Conservation (phyloP, 2,888 invertebrate species). For the Drosophila vallismaia region DNA sequence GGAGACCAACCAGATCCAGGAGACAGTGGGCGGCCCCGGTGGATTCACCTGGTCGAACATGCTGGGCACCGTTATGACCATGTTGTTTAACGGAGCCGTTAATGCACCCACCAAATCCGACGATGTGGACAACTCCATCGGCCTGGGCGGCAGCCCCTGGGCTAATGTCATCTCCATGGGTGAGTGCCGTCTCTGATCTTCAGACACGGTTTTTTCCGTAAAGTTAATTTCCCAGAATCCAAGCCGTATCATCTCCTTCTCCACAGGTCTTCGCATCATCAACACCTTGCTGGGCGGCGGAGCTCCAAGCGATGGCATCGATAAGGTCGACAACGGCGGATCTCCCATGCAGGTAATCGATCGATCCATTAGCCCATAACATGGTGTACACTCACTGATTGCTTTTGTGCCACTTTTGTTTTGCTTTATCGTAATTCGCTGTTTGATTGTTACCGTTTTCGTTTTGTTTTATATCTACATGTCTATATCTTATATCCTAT, state of each 20-base stretch:
- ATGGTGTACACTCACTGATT: slow-evolving; percentile 36
- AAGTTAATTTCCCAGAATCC: not conserved
- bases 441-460: slow-evolving; percentile 23
- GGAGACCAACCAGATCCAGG: slow-evolving; percentile 90
- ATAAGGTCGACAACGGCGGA: slow-evolving; percentile 94
- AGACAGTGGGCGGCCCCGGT: slow-evolving; percentile 86
- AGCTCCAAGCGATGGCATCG: slow-evolving; percentile 91
- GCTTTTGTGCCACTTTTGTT: slow-evolving; percentile 72
- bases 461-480: slow-evolving; percentile 21
- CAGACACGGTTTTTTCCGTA: not conserved
- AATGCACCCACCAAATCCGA: slow-evolving; percentile 91
- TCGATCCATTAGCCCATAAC: slow-evolving; percentile 34
- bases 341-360: slow-evolving; percentile 93
- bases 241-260: not conserved
- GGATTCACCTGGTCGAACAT: slow-evolving; percentile 96
- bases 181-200: slow-evolving; percentile 40
- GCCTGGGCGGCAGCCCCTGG: slow-evolving; percentile 92
- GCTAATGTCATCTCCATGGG: slow-evolving; percentile 93
- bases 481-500: slow-evolving; percentile 4
- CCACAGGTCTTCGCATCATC: slow-evolving; percentile 89
- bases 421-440: slow-evolving; percentile 34
- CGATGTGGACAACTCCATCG: slow-evolving; percentile 87
- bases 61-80: slow-evolving; percentile 93
- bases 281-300: slow-evolving; percentile 92
- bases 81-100: slow-evolving; percentile 90